phyloP scores from a whole-genome alignment of 92 coral and sea anemone species.

The Heteractis magnifica region DNA sequence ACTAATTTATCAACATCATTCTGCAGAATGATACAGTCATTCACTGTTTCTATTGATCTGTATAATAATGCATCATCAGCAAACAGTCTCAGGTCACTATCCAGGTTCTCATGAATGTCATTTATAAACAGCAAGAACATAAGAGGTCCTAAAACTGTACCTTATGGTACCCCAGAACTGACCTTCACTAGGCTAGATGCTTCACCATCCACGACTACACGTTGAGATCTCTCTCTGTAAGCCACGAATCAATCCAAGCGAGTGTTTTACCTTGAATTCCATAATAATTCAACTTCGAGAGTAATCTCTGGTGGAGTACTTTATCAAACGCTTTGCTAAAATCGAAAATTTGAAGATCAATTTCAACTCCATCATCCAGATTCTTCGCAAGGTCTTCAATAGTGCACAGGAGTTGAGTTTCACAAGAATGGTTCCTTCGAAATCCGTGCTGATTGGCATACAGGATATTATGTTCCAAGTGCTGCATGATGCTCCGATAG shows the following conservation, averaged over 20 bases:
- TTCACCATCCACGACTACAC: too few species aligned
- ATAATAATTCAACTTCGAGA: neutral
- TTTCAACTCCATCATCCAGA: neutral
- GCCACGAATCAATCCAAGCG: constrained; percentile 47
- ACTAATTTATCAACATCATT: constrained; percentile 2
- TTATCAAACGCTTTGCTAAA: too few species aligned
- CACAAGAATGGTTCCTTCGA: constrained; percentile 31
- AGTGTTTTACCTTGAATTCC: constrained; percentile 46
- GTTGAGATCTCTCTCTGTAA: constrained; percentile 12
- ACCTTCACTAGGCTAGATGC: too few species aligned
- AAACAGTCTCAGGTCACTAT: constrained; percentile 31
- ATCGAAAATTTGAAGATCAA: constrained; percentile 19
- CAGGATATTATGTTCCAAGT: constrained; percentile 31
- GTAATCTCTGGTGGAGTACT: too few species aligned
- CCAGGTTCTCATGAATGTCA: constrained; percentile 3
- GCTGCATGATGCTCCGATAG: constrained; percentile 41
- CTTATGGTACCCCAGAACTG: too few species aligned
- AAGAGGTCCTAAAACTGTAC: constrained; percentile 36
- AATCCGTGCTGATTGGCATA: constrained; percentile 33
- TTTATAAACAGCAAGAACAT: constrained; percentile 11
- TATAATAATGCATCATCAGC: constrained; percentile 40
- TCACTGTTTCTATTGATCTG: neutral
- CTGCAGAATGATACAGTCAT: neutral
- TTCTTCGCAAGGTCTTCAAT: constrained; percentile 10
- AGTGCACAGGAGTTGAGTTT: constrained; percentile 32